Conservation (phyloP, 1,140 invertebrate genomes). For the Tribolium castaneum region DNA sequence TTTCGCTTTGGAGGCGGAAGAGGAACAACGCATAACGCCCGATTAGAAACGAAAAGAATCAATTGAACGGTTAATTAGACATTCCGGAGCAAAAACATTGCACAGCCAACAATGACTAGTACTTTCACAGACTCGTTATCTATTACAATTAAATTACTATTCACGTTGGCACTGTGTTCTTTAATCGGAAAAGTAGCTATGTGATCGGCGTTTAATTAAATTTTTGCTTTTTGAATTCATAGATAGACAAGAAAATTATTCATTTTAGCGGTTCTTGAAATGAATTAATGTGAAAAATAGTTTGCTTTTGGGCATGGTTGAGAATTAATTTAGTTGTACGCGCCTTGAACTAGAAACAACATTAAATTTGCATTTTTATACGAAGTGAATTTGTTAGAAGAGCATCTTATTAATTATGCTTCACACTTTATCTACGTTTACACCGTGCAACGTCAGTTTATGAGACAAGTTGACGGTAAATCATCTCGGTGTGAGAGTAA, state of each 20-base stretch:
- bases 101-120: conserved; percentile 15
- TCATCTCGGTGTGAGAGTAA: not conserved
- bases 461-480: not conserved
- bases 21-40: conserved; percentile 11
- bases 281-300: conserved; percentile 29
- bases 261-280: not conserved
- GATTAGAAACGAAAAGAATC: conserved; percentile 23
- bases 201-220: conserved; percentile 15
- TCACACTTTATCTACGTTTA: conserved; percentile 2
- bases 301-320: not conserved
- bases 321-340: not conserved
- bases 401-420: conserved; percentile 25
- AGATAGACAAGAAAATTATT: conserved; percentile 2
- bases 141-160: conserved; percentile 29
- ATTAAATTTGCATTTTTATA: conserved; percentile 4
- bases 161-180: conserved; percentile 23
- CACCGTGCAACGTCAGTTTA: conserved; percentile 1
- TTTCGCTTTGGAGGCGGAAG: conserved; percentile 20
- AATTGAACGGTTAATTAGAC: conserved; percentile 29
- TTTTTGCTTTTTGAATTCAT: not conserved
- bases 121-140: conserved; percentile 24
- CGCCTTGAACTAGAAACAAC: not conserved
- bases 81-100: conserved; percentile 24
- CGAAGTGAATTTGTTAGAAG: not conserved
- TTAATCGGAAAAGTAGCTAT: conserved; percentile 7